Evolutionary conservation across 1,140 invertebrate species (phyloP), one percentile per base, ranked within the genome.

Genomic region (Reticulitermes speratus): DNA sequence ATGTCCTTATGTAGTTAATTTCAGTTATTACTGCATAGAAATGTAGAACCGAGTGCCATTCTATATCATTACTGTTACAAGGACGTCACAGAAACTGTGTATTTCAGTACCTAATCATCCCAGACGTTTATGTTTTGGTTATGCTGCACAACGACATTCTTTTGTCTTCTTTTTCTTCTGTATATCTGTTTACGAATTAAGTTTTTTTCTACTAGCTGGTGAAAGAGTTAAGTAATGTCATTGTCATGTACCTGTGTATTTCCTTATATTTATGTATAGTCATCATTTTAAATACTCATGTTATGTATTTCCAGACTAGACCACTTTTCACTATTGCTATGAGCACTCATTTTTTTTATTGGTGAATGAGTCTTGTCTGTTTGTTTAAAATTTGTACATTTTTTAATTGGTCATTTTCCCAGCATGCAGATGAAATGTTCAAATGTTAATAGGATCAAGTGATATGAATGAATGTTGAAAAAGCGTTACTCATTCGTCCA

Each of bases 61-160:
- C 5, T 75, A 75, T 75, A 75, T 75, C 25, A 75, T 75, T 75
- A 75, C n/a, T 75, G n/a, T 75, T 75, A 75, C n/a, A 30, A 75
- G 25, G n/a, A 75, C 3, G 65, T 75, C n/a, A 75, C n/a, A 75
- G 25, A 75, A 75, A 75, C 2, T 59, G 55, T 59, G 65, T n/a
- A 25, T 75, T 75, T 25, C 25, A 75, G 3, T 75, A 75, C n/a
- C n/a, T n/a, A 30, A 16, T 38, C 65, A 55, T 75, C 65, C 25
- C 25, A 30, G 7, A 75, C 30, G 65, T 75, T 75, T 75, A 8
- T 30, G n/a, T 75, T 30, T 1, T 75, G 65, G n/a, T 75, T 75
- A n/a, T 75, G 65, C n/a, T n/a, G 65, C 65, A 75, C 6, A 75
- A 30, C 25, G 11, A 75, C n/a, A 30, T 23, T 23, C 14, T 38